Evolutionary conservation across 2,888 invertebrate species (phyloP).

Genomic region (Hyposoter didymator): DNA sequence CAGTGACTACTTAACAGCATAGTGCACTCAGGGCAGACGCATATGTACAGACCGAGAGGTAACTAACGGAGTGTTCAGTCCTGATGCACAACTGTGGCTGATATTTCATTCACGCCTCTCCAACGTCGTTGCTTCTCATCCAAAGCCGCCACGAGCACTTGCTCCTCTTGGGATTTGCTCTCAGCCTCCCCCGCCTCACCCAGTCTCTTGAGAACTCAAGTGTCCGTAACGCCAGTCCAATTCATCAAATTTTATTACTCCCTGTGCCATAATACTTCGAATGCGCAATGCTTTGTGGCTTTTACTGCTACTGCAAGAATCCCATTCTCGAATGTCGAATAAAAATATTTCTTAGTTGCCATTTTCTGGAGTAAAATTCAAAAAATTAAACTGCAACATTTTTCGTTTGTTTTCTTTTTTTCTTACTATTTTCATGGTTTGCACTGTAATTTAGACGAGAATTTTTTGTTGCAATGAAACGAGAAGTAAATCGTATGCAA

Average conservation of each 20-base stretch:
- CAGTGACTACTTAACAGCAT: conserved; percentile 47
- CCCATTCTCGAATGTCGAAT: neutral
- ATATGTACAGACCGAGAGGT: neutral
- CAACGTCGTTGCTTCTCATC: conserved; percentile 36
- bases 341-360: neutral
- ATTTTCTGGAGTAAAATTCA: neutral
- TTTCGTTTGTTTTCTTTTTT: neutral
- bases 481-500: neutral
- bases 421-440: neutral
- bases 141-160: conserved; percentile 37
- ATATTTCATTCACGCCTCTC: conserved; percentile 67
- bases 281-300: conserved; percentile 44
- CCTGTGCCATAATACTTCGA: conserved; percentile 28
- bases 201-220: conserved; percentile 47
- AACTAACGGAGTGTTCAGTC: conserved; percentile 11
- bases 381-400: neutral
- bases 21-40: conserved; percentile 8
- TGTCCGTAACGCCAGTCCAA: conserved; percentile 56
- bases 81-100: conserved; percentile 54
- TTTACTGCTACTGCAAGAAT: conserved; percentile 1
- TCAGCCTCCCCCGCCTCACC: conserved; percentile 18
- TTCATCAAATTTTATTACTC: conserved; percentile 63
- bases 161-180: conserved; percentile 38
- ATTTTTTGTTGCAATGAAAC: neutral
- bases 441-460: no score